Evolutionary conservation across 2,797 vertebrate genomes (phyloP).

Genomic region (Bovichtus diacanthus): DNA sequence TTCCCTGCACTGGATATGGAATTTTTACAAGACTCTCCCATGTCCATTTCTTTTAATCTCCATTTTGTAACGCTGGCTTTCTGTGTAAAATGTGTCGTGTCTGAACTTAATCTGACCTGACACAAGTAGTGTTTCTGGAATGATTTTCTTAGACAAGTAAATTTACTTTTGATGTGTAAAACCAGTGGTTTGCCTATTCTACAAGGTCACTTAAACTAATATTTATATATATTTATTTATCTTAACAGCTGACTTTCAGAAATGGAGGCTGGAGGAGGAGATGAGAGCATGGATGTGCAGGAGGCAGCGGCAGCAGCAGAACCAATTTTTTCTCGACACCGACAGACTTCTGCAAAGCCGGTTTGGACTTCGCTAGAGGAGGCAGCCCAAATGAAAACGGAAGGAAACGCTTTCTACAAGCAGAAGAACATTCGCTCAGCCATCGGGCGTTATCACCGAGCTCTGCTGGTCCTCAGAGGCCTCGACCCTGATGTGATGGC

Average conservation of each 20-base stretch:
- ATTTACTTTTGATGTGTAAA: neutral
- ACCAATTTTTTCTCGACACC: slow-evolving; percentile 22
- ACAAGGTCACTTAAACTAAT: neutral
- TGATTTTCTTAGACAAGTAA: neutral
- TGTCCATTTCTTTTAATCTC: neutral
- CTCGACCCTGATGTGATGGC: slow-evolving; percentile 86
- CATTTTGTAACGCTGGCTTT: no score
- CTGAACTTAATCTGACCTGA: no score
- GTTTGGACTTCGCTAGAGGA: slow-evolving; percentile 84
- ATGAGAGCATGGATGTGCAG: slow-evolving; percentile 24
- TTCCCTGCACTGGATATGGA: neutral
- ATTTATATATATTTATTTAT: neutral
- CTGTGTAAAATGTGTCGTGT: no score
- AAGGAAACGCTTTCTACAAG: slow-evolving; percentile 89
- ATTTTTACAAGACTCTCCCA: neutral
- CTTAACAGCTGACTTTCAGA: slow-evolving; percentile 40
- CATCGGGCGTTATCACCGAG: slow-evolving; percentile 90
- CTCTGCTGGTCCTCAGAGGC: slow-evolving; percentile 89
- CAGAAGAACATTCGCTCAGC: slow-evolving; percentile 88
- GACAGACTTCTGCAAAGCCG: slow-evolving; percentile 39
- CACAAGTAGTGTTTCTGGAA: neutral
- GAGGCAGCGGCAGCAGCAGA: slow-evolving; percentile 35
- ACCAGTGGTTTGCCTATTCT: neutral
- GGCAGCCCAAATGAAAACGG: slow-evolving; percentile 86
- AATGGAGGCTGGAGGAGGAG: slow-evolving; percentile 64